These are phyloP conservation scores for Carapus acus DNA, from an alignment of 2,797 vertebrate species.

Conservation along the genomic window DNA sequence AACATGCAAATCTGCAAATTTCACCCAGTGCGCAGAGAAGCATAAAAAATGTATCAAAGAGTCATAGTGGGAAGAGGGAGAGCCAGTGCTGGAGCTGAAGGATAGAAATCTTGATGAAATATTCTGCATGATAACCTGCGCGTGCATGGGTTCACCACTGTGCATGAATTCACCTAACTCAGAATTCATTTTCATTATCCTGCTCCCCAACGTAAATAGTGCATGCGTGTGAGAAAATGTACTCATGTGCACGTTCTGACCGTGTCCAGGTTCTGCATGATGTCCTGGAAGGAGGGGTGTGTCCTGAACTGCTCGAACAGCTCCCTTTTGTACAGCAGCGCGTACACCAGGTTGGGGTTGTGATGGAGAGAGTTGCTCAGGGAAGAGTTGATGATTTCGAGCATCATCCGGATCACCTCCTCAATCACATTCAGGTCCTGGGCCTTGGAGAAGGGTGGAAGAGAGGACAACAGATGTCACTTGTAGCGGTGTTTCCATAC, in stretches of 20 bases:
- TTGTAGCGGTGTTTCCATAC: conserved; percentile 53
- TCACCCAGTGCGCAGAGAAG: no score
- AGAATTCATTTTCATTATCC: not conserved
- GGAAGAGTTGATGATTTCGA: conserved; percentile 99
- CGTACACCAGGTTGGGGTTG: conserved; percentile 96
- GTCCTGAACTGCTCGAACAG: conserved; percentile 95
- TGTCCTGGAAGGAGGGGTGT: conserved; percentile 96
- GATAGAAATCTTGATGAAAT: no score
- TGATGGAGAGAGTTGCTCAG: conserved; percentile 91
- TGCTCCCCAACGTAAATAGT: not conserved
- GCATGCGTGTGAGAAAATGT: not conserved
- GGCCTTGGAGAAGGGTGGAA: conserved; percentile 70
- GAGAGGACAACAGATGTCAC: conserved; percentile 66
- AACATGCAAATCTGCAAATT: no score
- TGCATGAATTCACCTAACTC: no score
- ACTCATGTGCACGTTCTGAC: conserved; percentile 65
- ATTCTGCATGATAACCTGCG: not conserved
- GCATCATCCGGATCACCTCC: conserved; percentile 98
- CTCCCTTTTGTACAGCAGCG: conserved; percentile 92
- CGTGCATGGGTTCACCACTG: no score
- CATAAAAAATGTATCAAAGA: no score
- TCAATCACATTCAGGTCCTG: conserved; percentile 97
- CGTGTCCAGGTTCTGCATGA: conserved; percentile 98
- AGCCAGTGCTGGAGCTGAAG: no score
- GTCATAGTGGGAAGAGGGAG: no score